phyloP scores from a whole-genome alignment of 2,888 invertebrate genomes.

The Clitarchus hookeri region DNA sequence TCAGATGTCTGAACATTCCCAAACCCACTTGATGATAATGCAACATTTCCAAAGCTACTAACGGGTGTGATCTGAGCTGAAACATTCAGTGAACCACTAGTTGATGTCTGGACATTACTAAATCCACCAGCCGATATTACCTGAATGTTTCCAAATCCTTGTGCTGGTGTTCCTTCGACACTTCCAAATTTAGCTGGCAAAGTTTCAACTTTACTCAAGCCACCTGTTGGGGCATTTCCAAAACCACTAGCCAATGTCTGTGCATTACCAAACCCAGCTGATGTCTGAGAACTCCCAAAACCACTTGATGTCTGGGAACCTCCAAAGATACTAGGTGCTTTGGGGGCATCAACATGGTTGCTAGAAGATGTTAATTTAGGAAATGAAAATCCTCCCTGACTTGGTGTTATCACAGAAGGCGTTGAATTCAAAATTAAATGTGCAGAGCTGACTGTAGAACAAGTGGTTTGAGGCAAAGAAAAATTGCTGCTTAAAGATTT shows the following conservation, averaged over 20 bases:
- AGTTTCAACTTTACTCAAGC: background rate
- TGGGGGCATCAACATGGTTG: background rate
- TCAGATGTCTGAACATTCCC: background rate
- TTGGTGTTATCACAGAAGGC: background rate
- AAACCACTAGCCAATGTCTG: background rate
- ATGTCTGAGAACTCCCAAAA: no score
- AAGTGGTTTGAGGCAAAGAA: background rate
- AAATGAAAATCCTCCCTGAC: constrained; percentile 7
- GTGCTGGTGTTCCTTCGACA: background rate
- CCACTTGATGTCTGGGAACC: background rate
- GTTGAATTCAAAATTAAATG: background rate
- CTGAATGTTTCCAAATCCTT: background rate
- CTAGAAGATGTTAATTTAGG: background rate
- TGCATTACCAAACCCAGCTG: no score
- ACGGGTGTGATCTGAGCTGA: background rate
- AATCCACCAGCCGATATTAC: background rate
- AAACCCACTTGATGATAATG: background rate
- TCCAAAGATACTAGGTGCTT: background rate
- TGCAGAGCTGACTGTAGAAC: background rate
- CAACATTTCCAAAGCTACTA: background rate
- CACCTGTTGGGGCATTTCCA: background rate
- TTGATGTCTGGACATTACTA: background rate
- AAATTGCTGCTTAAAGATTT: background rate
- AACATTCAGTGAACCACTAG: background rate
- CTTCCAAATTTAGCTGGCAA: background rate